phyloP scores from a whole-genome alignment of 2,797 vertebrate genomes.

The Falco columbarius region DNA sequence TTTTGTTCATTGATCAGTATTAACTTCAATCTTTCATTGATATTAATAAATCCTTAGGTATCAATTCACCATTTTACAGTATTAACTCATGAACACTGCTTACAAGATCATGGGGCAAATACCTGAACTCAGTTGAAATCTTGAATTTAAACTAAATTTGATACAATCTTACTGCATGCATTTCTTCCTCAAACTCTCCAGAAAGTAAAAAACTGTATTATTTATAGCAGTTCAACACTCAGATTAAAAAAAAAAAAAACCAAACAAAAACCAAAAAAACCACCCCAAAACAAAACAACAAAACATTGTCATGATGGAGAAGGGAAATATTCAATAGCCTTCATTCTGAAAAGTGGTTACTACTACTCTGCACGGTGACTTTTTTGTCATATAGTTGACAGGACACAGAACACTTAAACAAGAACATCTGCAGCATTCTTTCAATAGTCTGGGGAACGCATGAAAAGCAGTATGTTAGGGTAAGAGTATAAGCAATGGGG shows the following conservation, averaged over 20 bases:
- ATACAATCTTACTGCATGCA: background rate
- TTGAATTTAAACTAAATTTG: background rate
- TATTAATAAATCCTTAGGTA: background rate
- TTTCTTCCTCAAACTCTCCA: background rate
- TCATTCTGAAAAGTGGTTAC: background rate
- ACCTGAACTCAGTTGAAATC: background rate
- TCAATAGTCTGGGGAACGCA: background rate
- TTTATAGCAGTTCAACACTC: background rate
- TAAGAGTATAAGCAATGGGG: background rate
- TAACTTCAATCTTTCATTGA: background rate
- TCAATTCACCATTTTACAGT: background rate
- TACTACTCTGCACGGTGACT: background rate
- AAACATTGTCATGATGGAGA: background rate
- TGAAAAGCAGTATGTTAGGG: constrained; percentile 18
- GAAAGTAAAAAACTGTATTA: background rate
- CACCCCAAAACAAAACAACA: background rate
- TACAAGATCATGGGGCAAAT: background rate
- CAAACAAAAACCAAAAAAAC: no score
- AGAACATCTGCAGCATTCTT: constrained; percentile 48
- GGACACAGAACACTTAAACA: background rate
- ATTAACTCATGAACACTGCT: background rate
- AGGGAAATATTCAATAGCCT: background rate
- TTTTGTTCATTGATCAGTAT: background rate
- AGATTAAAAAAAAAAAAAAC: background rate
- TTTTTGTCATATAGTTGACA: constrained; percentile 25